A percentile compares a stretch with the other conserved stretches of the same genome.
phyloP scores from a whole-genome alignment of 2,797 vertebrate species.

The Myotis vivesi region DNA sequence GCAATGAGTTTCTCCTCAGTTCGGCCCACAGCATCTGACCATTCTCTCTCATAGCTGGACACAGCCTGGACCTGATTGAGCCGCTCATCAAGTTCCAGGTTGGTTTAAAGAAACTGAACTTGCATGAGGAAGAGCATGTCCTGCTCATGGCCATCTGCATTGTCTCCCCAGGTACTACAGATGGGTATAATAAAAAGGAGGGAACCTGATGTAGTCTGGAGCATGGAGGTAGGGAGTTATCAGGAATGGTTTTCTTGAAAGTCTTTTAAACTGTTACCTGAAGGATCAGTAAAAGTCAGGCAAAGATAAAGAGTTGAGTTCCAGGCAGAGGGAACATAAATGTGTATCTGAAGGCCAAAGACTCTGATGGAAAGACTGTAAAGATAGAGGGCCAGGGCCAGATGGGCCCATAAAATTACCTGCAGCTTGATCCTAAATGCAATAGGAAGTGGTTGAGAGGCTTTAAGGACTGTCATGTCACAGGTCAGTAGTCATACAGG shows the following conservation, averaged over 20 bases:
- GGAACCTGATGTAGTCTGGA: neutral
- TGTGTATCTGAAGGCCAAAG: neutral
- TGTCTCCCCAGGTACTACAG: constrained; percentile 91
- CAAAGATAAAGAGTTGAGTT: neutral
- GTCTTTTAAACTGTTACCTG: neutral
- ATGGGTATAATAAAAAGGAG: neutral
- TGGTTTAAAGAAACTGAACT: constrained; percentile 95
- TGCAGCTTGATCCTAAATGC: neutral
- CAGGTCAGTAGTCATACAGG: neutral
- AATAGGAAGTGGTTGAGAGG: neutral
- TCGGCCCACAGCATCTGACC: neutral
- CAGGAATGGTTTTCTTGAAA: neutral
- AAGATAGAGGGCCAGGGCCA: neutral
- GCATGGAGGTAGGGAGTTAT: neutral
- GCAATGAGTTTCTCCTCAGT: neutral
- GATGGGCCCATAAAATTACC: neutral
- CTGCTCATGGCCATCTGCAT: constrained; percentile 99
- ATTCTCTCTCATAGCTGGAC: constrained; percentile 87
- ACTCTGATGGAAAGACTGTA: neutral
- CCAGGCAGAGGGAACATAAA: neutral
- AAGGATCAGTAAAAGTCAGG: neutral
- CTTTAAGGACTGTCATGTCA: neutral
- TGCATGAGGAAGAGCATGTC: constrained; percentile 92
- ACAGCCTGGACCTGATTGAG: constrained; percentile 93
- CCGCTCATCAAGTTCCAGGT: constrained; percentile 97